phyloP scores from a whole-genome alignment of 1,140 invertebrate species.

The Aricia agestis region DNA sequence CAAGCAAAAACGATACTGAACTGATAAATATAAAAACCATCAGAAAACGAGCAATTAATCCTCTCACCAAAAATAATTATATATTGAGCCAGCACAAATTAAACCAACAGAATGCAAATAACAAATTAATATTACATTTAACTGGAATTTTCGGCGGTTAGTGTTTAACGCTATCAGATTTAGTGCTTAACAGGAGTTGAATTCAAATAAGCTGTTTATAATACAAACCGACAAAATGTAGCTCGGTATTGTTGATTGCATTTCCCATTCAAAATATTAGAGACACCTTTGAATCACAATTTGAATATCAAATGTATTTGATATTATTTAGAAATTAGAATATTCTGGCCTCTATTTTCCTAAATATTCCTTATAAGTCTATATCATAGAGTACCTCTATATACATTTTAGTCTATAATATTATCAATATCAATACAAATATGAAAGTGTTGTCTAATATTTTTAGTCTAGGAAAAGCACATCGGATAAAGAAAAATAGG shows the following conservation, averaged over 20 bases:
- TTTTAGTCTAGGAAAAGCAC: no score
- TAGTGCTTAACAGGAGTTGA: background rate
- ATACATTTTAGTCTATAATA: no score
- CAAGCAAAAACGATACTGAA: no score
- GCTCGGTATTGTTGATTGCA: conserved; percentile 8
- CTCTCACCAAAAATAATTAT: no score
- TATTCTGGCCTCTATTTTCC: background rate
- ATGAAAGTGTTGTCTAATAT: no score
- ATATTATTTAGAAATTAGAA: background rate
- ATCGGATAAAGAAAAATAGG: no score
- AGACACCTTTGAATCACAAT: background rate
- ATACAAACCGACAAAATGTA: background rate
- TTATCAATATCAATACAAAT: no score
- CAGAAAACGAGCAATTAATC: no score
- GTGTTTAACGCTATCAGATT: background rate
- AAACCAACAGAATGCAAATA: background rate
- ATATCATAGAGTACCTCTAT: no score
- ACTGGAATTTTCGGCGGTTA: background rate
- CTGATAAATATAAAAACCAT: no score
- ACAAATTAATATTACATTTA: background rate
- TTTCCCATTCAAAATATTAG: background rate
- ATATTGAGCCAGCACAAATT: background rate
- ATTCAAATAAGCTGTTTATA: conserved; percentile 12
- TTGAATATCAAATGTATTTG: background rate
- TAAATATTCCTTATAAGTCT: background rate